phyloP scores from a whole-genome alignment of 2,113 vertebrate genomes.

The Gila orcuttii region DNA sequence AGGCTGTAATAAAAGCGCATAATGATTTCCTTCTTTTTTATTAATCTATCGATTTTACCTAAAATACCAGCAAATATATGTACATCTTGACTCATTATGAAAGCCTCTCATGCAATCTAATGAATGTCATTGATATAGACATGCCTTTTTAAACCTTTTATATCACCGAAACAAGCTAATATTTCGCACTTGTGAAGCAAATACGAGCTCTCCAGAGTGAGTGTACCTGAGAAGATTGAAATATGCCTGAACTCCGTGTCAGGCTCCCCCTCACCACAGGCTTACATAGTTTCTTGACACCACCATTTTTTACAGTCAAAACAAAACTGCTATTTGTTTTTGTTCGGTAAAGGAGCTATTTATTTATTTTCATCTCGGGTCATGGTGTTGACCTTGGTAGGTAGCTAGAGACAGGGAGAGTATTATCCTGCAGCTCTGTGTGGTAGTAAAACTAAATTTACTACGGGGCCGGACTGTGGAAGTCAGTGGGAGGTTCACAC shows the following conservation, averaged over 20 bases:
- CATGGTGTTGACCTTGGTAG: slow-evolving; percentile 58
- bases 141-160: neutral
- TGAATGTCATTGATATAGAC: slow-evolving; percentile 11
- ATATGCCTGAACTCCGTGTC: slow-evolving; percentile 40
- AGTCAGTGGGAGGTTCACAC: slow-evolving; percentile 58
- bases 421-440: slow-evolving; percentile 60
- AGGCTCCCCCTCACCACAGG: slow-evolving; percentile 55
- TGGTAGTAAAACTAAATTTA: slow-evolving; percentile 67
- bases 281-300: slow-evolving; percentile 60
- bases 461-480: slow-evolving; percentile 55
- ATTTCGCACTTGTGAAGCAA: slow-evolving; percentile 31
- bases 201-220: slow-evolving; percentile 7
- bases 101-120: slow-evolving; percentile 4
- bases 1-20: neutral
- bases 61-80: neutral
- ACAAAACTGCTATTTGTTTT: slow-evolving; percentile 67
- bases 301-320: slow-evolving; percentile 64
- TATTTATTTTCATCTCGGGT: slow-evolving; percentile 66
- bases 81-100: slow-evolving; percentile 1
- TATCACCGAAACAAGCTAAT: neutral
- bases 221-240: slow-evolving; percentile 54
- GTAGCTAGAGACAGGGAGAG: slow-evolving; percentile 63
- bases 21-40: neutral
- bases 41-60: neutral
- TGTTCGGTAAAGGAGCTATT: slow-evolving; percentile 66